These are phyloP conservation scores for Pelosia muscerda DNA, from an alignment of 2,888 invertebrate genomes.

Conservation along the genomic window DNA sequence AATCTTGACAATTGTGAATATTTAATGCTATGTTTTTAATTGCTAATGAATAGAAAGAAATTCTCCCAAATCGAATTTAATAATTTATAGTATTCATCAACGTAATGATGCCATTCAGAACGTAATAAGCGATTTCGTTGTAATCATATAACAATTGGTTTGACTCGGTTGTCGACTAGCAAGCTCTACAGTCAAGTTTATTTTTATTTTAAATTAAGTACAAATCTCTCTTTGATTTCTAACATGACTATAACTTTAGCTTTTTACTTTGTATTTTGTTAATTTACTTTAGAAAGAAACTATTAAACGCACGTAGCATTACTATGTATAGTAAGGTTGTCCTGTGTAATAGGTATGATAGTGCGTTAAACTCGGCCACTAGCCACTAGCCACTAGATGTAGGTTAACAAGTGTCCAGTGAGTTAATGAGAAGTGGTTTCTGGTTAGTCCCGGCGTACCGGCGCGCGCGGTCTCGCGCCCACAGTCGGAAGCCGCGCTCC, in stretches of 20 bases:
- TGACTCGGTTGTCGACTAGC: slow-evolving; percentile 1
- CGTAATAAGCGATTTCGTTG: slow-evolving; percentile 26
- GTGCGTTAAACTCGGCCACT: slow-evolving; percentile 60
- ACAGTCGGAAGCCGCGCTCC: slow-evolving; percentile 50
- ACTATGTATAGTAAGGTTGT: slow-evolving; percentile 15
- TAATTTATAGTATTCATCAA: slow-evolving; percentile 26
- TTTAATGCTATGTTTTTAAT: slow-evolving; percentile 22
- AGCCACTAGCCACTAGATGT: slow-evolving; percentile 73
- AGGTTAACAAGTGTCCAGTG: slow-evolving; percentile 80
- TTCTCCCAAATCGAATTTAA: slow-evolving; percentile 21
- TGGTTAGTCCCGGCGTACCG: slow-evolving; percentile 47
- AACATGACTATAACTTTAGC: slow-evolving; percentile 16
- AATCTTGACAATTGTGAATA: slow-evolving; percentile 17
- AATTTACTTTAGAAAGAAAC: neutral
- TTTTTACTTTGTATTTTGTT: neutral
- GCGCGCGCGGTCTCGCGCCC: slow-evolving; percentile 43
- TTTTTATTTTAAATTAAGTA: slow-evolving; percentile 10
- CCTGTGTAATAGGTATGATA: slow-evolving; percentile 19
- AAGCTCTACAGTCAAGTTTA: slow-evolving; percentile 5
- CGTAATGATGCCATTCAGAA: slow-evolving; percentile 27
- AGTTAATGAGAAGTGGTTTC: slow-evolving; percentile 65
- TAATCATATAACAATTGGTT: slow-evolving; percentile 18
- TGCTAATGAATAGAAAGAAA: slow-evolving; percentile 29
- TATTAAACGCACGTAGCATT: neutral
- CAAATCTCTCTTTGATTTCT: slow-evolving; percentile 24